Base-by-base conservation (phyloP, 2,113 vertebrate genomes). In the Cyphomyrus discorhynchus region DNA sequence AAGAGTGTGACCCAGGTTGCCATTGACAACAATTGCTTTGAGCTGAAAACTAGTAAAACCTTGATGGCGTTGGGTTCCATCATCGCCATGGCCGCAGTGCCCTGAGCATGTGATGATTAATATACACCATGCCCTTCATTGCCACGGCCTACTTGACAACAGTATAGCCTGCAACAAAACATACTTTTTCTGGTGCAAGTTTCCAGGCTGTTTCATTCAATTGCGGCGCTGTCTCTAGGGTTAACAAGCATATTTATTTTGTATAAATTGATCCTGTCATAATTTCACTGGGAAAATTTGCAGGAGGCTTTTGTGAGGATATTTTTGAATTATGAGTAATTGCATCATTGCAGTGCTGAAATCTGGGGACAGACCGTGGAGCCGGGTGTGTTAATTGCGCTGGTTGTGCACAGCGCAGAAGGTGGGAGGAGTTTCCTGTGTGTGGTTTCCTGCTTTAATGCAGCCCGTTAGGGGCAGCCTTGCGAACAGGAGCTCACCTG, bases 181-280 rank as follows among this genome's bases (percentile, higher is more conserved):
- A 19, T 53, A 19, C 5, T 11, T n/a, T 53, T 53, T 8, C 15
- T 24, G 31, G 85, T 53, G 13, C 3, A 39, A 8, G 31, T 87
- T 87, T 86, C 49, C 27, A 7, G 27, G 27, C 46, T 47, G 46
- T 21, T 86, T 35, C 53, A 39, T 56, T 53, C 13, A 56, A 87
- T 56, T 56, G 2, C 3, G 27, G 13, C 9, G n/a, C 31, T 39
- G 47, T 35, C 49, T 52, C 27, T 5, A 31, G n/a, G 85, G 85
- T 87, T 86, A 87, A 87, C 50, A 53, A 87, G 85, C 85, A 31
- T 39, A 87, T 53, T 87, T 87, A 87, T 53, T 87, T 87, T 35
- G 27, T 35, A 56, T 56, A 87, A 87, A 87, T 53, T 53, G 85
- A 53, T 56, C 27, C 31, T 87, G 85, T 87, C 85, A 87, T 86